These are phyloP conservation scores for Lithophane ornitopus DNA, from an alignment of 2,888 invertebrate genomes.

Conservation along the genomic window DNA sequence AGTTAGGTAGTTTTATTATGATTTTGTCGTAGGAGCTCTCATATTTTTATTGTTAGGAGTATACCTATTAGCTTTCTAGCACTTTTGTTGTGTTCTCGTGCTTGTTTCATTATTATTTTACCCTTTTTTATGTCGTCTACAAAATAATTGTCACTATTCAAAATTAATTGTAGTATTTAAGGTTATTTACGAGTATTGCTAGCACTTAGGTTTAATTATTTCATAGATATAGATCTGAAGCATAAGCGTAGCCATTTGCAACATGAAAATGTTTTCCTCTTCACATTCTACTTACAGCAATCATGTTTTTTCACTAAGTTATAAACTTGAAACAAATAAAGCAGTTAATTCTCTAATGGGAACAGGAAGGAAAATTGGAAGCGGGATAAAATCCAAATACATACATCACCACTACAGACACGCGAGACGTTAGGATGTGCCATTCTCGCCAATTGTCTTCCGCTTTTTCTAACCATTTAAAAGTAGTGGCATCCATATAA, in stretches of 20 bases:
- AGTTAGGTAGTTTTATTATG: conserved; percentile 69
- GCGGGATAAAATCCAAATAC: neutral
- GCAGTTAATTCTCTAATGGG: neutral
- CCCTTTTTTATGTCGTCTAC: neutral
- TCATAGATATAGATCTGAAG: neutral
- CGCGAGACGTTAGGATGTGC: neutral
- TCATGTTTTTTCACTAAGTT: neutral
- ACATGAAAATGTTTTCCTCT: neutral
- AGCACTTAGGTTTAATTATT: neutral
- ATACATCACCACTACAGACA: neutral
- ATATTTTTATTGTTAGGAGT: conserved; percentile 24
- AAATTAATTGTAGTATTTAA: neutral
- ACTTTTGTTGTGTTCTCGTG: conserved; percentile 16
- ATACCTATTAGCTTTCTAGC: conserved; percentile 3
- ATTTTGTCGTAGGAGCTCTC: conserved; percentile 57
- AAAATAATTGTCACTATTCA: conserved; percentile 1
- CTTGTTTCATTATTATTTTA: conserved; percentile 22
- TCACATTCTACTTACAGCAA: neutral
- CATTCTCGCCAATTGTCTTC: conserved; percentile 9
- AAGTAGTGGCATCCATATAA: conserved; percentile 19
- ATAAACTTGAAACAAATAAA: neutral
- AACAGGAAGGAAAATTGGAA: neutral
- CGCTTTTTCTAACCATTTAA: conserved; percentile 34
- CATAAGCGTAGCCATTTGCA: neutral
- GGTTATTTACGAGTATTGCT: neutral